Conservation (phyloP, 2,797 vertebrate genomes). For the Carcharodon carcharias region DNA sequence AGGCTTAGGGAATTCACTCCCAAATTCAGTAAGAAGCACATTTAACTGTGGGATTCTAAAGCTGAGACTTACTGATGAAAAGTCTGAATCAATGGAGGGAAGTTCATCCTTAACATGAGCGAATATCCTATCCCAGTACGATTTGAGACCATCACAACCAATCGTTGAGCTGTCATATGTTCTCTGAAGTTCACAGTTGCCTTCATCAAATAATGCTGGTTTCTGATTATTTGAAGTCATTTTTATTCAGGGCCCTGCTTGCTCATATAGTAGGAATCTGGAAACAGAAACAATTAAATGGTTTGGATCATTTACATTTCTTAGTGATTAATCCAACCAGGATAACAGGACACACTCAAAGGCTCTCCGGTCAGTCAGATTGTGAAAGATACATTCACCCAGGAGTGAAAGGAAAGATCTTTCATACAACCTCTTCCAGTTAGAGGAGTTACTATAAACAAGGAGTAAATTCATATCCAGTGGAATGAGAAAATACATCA, state of each 20-base stretch:
- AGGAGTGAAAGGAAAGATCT: neutral
- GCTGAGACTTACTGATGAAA: conserved; percentile 52
- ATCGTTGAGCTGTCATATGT: conserved; percentile 35
- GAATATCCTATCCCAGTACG: conserved; percentile 56
- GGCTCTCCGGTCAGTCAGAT: neutral
- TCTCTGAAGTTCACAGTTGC: neutral
- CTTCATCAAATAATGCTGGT: neutral
- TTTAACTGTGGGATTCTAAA: neutral
- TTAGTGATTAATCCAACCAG: neutral
- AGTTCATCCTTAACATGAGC: conserved; percentile 58
- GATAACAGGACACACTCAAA: neutral
- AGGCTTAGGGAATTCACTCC: neutral
- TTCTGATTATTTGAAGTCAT: conserved; percentile 51
- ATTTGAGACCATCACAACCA: conserved; percentile 11
- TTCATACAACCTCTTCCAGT: neutral
- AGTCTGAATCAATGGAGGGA: conserved; percentile 62
- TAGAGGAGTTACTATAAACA: neutral
- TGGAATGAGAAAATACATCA: neutral
- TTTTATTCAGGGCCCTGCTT: conserved; percentile 34
- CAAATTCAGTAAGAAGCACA: neutral
- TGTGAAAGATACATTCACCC: neutral
- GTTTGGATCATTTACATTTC: neutral
- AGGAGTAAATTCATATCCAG: neutral
- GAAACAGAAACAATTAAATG: neutral
- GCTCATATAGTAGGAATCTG: conserved; percentile 33